These are phyloP conservation scores for Takifugu ocellatus DNA, from an alignment of 2,797 vertebrate genomes.

Conservation along the genomic window DNA sequence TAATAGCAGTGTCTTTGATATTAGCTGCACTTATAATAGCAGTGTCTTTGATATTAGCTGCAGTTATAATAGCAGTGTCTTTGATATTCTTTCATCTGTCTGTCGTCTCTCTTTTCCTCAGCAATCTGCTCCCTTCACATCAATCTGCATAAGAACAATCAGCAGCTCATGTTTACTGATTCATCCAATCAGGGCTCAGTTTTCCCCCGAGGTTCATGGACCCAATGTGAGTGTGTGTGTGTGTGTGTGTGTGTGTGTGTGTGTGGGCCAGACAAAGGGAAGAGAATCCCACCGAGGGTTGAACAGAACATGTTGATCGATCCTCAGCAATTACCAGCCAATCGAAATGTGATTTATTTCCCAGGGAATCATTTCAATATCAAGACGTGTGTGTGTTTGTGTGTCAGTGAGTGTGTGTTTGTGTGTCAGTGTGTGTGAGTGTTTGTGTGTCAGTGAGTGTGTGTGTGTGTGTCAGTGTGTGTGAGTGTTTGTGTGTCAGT, in stretches of 20 bases:
- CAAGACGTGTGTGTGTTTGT: conserved; percentile 60
- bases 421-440: conserved; percentile 54
- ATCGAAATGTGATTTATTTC: conserved; percentile 99
- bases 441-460: conserved; percentile 15
- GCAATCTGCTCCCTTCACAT: conserved; percentile 23
- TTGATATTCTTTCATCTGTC: not conserved
- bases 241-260: conserved; percentile 12
- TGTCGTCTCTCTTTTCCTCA: not conserved
- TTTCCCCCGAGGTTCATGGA: conserved; percentile 57
- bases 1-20: too few relatives aligned
- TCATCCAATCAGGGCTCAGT: conserved; percentile 66
- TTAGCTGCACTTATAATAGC: too few relatives aligned
- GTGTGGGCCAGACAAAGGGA: conserved; percentile 39
- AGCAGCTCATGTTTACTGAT: conserved; percentile 75
- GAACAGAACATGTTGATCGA: conserved; percentile 84
- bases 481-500: not conserved
- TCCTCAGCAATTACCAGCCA: conserved; percentile 98
- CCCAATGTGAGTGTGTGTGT: conserved; percentile 29
- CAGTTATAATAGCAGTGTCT: not conserved
- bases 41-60: too few relatives aligned
- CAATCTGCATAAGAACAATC: conserved; percentile 72
- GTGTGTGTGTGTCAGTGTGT: conserved; percentile 2
- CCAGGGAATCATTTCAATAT: conserved; percentile 98
- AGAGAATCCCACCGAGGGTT: conserved; percentile 78
- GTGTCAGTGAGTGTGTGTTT: conserved; percentile 13